Conservation (phyloP, 2,113 vertebrate species). For the Otolemur garnettii region DNA sequence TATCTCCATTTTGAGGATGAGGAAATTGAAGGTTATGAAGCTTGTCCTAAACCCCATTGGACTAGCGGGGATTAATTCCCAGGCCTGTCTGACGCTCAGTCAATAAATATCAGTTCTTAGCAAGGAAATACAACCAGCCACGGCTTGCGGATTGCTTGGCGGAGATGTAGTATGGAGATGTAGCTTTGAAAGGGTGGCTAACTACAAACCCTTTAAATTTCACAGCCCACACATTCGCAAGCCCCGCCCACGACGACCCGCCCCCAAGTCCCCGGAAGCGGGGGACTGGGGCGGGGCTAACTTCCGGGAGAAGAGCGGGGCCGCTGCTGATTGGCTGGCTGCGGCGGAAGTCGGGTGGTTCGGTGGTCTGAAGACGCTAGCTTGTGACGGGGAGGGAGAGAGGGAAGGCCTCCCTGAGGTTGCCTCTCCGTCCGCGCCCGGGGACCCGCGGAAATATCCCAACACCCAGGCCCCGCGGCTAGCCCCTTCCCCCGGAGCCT, state of each 20-base stretch:
- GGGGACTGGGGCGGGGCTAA: neutral
- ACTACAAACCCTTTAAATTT: neutral
- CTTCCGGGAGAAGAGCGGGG: slow-evolving; percentile 47
- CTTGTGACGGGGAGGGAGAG: slow-evolving; percentile 62
- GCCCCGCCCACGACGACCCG: neutral
- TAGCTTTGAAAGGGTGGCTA: accelerated
- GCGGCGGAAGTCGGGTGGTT: slow-evolving; percentile 73
- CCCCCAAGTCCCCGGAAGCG: neutral
- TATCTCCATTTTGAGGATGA: neutral
- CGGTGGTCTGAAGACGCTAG: slow-evolving; percentile 46
- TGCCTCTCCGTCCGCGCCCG: neutral
- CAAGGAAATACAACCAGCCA: neutral
- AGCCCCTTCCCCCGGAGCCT: slow-evolving; percentile 64
- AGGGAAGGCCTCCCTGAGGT: neutral
- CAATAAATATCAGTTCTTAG: neutral
- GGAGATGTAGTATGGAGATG: accelerated
- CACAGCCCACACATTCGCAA: accelerated
- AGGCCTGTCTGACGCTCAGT: neutral
- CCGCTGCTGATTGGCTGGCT: slow-evolving; percentile 50
- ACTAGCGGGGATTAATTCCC: neutral
- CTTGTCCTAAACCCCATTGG: neutral
- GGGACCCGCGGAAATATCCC: neutral
- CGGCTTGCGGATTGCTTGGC: neutral
- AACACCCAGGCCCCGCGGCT: neutral
- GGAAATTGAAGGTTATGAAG: neutral